Conservation (phyloP, 2,113 vertebrate genomes). For the Hipposideros armiger region DNA sequence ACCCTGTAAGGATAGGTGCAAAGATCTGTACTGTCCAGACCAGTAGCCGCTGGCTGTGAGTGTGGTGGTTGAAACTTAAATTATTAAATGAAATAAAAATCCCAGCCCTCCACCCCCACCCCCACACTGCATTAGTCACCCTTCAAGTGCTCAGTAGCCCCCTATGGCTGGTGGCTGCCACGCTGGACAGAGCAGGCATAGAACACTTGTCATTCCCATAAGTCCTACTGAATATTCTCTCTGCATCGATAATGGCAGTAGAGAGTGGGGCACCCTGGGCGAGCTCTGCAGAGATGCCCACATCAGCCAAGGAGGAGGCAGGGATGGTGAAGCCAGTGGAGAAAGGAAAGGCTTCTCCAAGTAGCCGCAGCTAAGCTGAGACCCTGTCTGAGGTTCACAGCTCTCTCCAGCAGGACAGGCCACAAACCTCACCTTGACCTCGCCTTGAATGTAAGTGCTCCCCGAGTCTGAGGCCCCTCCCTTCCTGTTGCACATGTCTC, state of each 20-base stretch:
- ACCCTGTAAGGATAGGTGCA: neutral
- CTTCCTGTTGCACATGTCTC: neutral
- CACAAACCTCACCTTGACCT: neutral
- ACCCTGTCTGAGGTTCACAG: neutral
- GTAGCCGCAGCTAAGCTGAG: rapidly evolving
- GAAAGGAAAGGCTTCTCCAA: neutral
- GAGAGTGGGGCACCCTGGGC: neutral
- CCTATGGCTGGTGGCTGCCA: rapidly evolving
- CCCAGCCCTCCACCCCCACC: neutral
- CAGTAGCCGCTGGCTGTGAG: neutral
- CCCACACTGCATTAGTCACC: neutral
- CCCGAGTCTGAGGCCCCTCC: neutral
- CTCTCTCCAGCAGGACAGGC: neutral
- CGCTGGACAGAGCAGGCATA: neutral
- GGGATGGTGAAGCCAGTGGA: neutral
- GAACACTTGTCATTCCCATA: rapidly evolving
- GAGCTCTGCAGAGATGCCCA: neutral
- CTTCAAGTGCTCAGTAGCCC: neutral
- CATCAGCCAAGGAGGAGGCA: rapidly evolving
- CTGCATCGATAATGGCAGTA: too few species aligned
- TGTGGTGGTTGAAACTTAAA: neutral
- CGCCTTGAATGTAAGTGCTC: neutral
- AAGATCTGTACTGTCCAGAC: neutral
- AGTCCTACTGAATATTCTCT: neutral
- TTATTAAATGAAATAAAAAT: neutral